Evolutionary conservation across 2,797 vertebrate genomes (phyloP).

Genomic region (Sebastes minor): DNA sequence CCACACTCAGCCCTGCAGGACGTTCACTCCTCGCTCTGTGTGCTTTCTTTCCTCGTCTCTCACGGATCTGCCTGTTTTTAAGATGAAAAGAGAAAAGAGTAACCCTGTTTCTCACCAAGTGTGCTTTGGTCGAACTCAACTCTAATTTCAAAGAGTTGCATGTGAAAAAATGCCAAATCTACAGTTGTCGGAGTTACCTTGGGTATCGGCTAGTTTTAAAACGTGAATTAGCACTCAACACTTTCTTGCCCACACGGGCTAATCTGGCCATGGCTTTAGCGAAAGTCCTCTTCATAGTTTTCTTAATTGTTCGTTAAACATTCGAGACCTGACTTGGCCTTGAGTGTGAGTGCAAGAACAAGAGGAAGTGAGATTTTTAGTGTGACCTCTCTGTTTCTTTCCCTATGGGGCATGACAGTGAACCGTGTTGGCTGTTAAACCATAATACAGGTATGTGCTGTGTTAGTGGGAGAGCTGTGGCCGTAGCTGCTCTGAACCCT

Average conservation of each 20-base stretch:
- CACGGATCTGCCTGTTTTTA: neutral
- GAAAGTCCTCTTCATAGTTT: no score
- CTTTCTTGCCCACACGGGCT: no score
- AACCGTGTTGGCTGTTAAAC: conserved; percentile 40
- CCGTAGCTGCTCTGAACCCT: conserved; percentile 53
- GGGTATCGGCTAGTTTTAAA: no score
- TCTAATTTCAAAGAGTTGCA: no score
- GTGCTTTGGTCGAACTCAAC: no score
- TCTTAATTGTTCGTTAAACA: no score
- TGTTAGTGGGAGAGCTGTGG: conserved; percentile 39
- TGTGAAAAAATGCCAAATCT: no score
- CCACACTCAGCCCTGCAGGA: conserved; percentile 34
- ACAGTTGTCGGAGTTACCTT: no score
- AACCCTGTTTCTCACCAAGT: neutral
- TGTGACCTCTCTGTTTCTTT: conserved; percentile 33
- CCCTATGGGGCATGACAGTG: conserved; percentile 28
- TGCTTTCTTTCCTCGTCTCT: conserved; percentile 1
- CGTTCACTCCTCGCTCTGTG: conserved; percentile 24
- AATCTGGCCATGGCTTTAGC: no score
- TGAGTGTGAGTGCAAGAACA: neutral
- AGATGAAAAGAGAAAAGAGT: conserved; percentile 30
- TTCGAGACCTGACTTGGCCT: neutral
- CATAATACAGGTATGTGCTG: conserved; percentile 67
- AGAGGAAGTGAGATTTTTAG: neutral
- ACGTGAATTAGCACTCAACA: no score